Conservation (phyloP, 2,888 invertebrate species). For the Metellina segmentata region DNA sequence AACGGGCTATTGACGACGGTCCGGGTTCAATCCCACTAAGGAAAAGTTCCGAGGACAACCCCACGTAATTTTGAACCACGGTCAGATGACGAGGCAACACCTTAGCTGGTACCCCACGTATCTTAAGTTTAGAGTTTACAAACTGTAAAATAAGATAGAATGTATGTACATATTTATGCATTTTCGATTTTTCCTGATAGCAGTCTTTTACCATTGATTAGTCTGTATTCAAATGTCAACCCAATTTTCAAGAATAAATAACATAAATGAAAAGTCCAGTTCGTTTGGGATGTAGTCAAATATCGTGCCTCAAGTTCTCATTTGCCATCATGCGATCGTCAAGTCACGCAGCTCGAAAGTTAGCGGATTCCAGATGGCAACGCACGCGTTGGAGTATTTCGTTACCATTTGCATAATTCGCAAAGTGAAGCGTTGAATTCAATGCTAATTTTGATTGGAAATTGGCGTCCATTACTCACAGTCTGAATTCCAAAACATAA, state of each 20-base stretch:
- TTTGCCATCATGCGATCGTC: background rate
- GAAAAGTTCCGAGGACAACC: too few species aligned
- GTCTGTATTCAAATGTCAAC: background rate
- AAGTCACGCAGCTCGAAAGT: background rate
- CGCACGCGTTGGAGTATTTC: background rate
- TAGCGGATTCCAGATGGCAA: background rate
- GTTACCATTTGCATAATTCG: background rate
- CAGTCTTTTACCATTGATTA: background rate
- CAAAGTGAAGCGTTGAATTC: background rate
- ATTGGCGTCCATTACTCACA: too few species aligned
- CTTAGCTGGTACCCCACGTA: too few species aligned
- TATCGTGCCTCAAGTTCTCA: background rate
- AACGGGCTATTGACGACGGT: too few species aligned
- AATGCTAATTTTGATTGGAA: too few species aligned
- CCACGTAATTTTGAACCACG: too few species aligned
- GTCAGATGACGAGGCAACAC: too few species aligned
- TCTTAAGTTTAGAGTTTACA: too few species aligned
- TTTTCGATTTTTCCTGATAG: background rate
- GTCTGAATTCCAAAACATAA: too few species aligned
- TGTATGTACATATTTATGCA: background rate
- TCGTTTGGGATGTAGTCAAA: background rate
- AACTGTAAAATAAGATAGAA: too few species aligned
- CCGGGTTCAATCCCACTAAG: too few species aligned
- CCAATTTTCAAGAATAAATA: background rate
- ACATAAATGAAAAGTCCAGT: background rate